Conservation (phyloP, 2,113 vertebrate species). For the Archilochus colubris region DNA sequence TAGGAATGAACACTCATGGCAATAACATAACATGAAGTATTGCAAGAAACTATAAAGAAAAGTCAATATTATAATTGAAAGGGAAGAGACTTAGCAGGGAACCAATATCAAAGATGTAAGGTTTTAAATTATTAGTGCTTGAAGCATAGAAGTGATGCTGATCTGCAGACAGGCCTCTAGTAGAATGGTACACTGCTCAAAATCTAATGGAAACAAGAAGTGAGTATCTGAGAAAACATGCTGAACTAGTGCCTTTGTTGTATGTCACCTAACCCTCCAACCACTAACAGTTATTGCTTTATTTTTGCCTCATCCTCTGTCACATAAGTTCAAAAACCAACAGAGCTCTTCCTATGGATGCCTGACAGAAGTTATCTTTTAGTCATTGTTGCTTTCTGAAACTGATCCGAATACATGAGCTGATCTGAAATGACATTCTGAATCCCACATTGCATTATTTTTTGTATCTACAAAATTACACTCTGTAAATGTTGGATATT, state of each 20-base stretch:
- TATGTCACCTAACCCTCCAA: slow-evolving; percentile 27
- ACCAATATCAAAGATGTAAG: slow-evolving; percentile 37
- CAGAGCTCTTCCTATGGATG: background rate
- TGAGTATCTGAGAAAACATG: slow-evolving; percentile 27
- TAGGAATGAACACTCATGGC: background rate
- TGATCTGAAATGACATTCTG: slow-evolving; percentile 36
- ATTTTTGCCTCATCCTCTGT: background rate
- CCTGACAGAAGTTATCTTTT: slow-evolving; percentile 28
- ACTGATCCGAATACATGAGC: slow-evolving; percentile 10
- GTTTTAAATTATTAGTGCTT: slow-evolving; percentile 47
- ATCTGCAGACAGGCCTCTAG: slow-evolving; percentile 3
- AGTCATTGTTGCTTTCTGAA: slow-evolving; percentile 22
- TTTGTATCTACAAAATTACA: slow-evolving; percentile 27
- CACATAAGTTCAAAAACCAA: background rate
- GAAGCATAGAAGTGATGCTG: slow-evolving; percentile 39
- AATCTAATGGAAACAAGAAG: slow-evolving; percentile 53
- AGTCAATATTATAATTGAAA: slow-evolving; percentile 53
- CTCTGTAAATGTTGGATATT: background rate
- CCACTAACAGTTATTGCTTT: slow-evolving; percentile 6
- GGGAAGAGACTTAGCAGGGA: slow-evolving; percentile 14
- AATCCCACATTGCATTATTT: background rate
- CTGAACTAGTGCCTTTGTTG: slow-evolving; percentile 16
- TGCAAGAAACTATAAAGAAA: slow-evolving; percentile 27
- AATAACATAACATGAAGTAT: background rate
- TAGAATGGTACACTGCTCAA: slow-evolving; percentile 26